These are phyloP conservation scores for Sander lucioperca DNA, from an alignment of 2,113 vertebrate species.

Conservation along the genomic window DNA sequence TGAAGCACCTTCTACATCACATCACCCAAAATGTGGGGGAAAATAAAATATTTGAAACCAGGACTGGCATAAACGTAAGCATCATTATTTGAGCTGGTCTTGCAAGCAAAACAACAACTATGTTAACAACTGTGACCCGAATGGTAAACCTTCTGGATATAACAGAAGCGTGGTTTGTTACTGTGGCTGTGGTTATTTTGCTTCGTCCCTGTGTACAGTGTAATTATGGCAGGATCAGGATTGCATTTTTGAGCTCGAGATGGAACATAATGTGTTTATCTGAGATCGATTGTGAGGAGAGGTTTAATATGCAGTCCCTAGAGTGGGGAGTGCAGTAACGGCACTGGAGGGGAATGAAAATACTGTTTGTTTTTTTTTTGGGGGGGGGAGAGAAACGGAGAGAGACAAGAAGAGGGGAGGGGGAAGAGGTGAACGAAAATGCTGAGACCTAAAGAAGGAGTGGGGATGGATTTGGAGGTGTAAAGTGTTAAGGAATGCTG, in stretches of 20 bases:
- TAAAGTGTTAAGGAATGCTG: neutral
- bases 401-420: neutral
- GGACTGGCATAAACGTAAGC: slow-evolving; percentile 22
- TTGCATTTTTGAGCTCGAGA: slow-evolving; percentile 60
- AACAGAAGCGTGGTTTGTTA: neutral
- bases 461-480: neutral
- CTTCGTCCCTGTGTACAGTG: slow-evolving; percentile 31
- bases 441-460: slow-evolving; percentile 13
- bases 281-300: slow-evolving; percentile 65
- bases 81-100: slow-evolving; percentile 32
- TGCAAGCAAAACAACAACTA: slow-evolving; percentile 15
- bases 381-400: neutral
- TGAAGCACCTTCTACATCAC: slow-evolving; percentile 44
- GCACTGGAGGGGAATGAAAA: slow-evolving; percentile 54
- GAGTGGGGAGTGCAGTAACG: slow-evolving; percentile 42
- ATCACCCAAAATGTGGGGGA: slow-evolving; percentile 28
- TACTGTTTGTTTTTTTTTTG: neutral
- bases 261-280: slow-evolving; percentile 76
- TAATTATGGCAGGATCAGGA: slow-evolving; percentile 61
- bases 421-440: neutral
- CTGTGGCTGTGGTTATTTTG: slow-evolving; percentile 22
- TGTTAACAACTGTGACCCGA: slow-evolving; percentile 30
- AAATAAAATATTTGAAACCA: slow-evolving; percentile 11
- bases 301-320: slow-evolving; percentile 62
- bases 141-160: neutral